Base-by-base conservation (phyloP, 1,140 invertebrate genomes). In the Palaemon carinicauda region DNA sequence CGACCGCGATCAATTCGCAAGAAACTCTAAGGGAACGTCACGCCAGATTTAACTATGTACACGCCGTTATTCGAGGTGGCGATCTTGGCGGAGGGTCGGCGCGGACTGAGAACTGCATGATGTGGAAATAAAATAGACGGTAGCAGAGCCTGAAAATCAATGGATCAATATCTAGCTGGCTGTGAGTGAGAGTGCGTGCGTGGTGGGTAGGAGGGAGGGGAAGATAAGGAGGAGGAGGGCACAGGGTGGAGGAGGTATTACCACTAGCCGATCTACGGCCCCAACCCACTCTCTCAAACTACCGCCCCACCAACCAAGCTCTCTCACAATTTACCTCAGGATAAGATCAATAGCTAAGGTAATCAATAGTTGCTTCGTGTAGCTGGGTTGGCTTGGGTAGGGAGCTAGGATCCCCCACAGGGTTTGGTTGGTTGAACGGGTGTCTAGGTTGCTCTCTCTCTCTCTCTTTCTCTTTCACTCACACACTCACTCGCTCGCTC, bases 361-460 rank as follows among this genome's bases (percentile, higher is more conserved):
- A 83, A 83, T 83, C 81, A 83, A 83, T 83, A 83, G 71, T 60
- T 83, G 81, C 69, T 74, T 74, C 81, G 69, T 83, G 74, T 83
- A 52, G 71, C 71, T 60, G 33, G 53, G 71, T 83, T 69, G 69
- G 69, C 33, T 71, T n/a, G 81, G 81, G 81, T 54, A 29, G 65
- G 24, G 51, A 29, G 41, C 1, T 9, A 41, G 41, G 41, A 41
- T 0, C 0, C 41, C 3, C 41, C 41, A 5, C 1, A 1, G 41
- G 41, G 41, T 41, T 41, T 52, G 75, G 50, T 52, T 31, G 75
- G 50, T 21, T 79, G 50, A 52, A 52, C 52, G 75, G 75, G 29
- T 50, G 41, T 52, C 54, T n/a, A 52, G 75, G 41, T 69, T 69
- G 65, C 65, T 69, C 65, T 69, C 29, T 69, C 65, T 69, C 65